phyloP scores from a whole-genome alignment of 2,888 invertebrate species.

The Polymixis flavicincta region DNA sequence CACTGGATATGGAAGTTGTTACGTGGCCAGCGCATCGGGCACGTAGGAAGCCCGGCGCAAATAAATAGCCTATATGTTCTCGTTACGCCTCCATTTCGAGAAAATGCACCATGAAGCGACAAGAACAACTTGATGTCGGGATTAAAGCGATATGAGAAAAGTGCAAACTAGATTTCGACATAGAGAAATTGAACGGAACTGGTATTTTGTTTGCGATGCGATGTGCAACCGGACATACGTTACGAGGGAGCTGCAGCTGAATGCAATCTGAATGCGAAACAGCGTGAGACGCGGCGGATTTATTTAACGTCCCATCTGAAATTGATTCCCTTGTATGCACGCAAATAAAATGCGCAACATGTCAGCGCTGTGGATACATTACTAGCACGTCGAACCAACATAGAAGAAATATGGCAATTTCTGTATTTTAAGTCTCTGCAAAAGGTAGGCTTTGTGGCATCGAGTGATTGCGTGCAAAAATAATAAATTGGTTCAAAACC shows the following conservation, averaged over 20 bases:
- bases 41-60: constrained; percentile 77
- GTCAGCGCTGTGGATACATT: constrained; percentile 59
- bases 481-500: constrained; percentile 2
- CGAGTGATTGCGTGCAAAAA: constrained; percentile 21
- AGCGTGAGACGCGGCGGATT: constrained; percentile 73
- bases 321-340: constrained; percentile 72
- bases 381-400: constrained; percentile 32
- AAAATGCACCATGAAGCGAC: constrained; percentile 71
- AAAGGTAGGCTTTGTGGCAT: background rate
- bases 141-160: constrained; percentile 64
- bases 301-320: constrained; percentile 74
- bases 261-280: constrained; percentile 75
- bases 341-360: constrained; percentile 71
- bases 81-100: constrained; percentile 74
- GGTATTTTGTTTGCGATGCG: constrained; percentile 63
- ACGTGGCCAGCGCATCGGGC: constrained; percentile 75
- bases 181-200: constrained; percentile 54
- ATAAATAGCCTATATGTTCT: constrained; percentile 83
- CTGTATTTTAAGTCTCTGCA: constrained; percentile 3
- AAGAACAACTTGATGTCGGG: constrained; percentile 55
- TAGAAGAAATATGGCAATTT: constrained; percentile 22
- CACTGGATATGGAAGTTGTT: constrained; percentile 76
- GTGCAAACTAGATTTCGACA: constrained; percentile 58
- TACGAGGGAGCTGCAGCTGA: constrained; percentile 73
- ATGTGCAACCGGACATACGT: constrained; percentile 71